Percentiles rank a stretch among this genome's conserved stretches.
phyloP scores from a whole-genome alignment of 2,113 vertebrate genomes.

The Ploceus nigricollis region DNA sequence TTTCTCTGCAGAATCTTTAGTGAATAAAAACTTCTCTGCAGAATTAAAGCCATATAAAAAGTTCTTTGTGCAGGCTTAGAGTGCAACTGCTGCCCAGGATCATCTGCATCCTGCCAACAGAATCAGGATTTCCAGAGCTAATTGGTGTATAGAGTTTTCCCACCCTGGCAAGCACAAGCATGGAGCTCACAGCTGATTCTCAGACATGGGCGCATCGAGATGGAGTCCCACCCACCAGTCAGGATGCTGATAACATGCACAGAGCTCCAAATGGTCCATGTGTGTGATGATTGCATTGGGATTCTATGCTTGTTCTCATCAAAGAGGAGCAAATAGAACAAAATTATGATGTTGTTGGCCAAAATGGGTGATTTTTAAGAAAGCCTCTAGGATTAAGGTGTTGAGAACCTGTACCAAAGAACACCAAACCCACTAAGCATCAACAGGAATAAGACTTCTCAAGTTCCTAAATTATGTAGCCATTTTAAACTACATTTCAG shows the following conservation, averaged over 20 bases:
- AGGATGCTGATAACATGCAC: neutral
- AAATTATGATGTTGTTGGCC: neutral
- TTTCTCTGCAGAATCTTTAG: neutral
- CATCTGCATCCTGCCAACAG: neutral
- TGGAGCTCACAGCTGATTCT: neutral
- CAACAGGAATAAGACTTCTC: neutral
- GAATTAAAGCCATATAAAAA: constrained; percentile 11
- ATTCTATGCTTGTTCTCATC: neutral
- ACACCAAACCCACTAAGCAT: neutral
- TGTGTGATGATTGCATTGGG: fast-evolving
- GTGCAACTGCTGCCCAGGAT: fast-evolving
- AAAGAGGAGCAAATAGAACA: neutral
- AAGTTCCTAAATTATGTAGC: neutral
- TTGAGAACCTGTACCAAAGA: neutral
- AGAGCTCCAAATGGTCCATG: neutral
- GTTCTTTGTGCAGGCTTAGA: neutral
- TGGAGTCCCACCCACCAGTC: fast-evolving
- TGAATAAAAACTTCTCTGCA: constrained; percentile 23
- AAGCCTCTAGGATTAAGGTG: neutral
- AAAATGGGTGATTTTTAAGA: neutral
- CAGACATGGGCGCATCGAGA: fast-evolving
- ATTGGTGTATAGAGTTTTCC: neutral
- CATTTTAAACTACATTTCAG: neutral
- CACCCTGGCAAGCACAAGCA: neutral
- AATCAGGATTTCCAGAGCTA: neutral